Evolutionary conservation across 2,888 invertebrate species (phyloP).

Genomic region (Xanthia icteritia): DNA sequence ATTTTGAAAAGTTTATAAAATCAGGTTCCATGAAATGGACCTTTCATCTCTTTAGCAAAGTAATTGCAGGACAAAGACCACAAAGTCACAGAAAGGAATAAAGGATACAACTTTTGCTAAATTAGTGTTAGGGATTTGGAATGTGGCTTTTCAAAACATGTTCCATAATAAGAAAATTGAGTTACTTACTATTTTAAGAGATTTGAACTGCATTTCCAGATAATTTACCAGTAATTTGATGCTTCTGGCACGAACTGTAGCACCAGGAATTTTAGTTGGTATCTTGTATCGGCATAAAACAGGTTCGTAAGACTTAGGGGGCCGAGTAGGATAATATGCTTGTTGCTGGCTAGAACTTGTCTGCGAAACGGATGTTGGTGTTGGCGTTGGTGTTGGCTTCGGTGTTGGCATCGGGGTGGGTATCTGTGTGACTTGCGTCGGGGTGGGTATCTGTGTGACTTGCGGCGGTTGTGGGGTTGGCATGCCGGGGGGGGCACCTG

Average conservation of each 20-base stretch:
- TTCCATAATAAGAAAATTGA: not conserved
- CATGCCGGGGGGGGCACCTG: not conserved
- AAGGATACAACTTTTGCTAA: not conserved
- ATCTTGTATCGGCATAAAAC: slow-evolving; percentile 73
- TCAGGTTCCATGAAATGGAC: not conserved
- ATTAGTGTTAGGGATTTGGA: not conserved
- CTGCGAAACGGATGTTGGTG: not conserved
- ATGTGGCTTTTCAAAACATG: not conserved
- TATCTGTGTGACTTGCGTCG: not conserved
- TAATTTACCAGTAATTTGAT: slow-evolving; percentile 92
- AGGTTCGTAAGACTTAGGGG: slow-evolving; percentile 36
- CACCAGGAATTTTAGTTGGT: slow-evolving; percentile 83
- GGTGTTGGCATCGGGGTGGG: not conserved
- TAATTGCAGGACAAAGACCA: not conserved
- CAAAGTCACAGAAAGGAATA: not conserved
- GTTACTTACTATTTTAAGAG: slow-evolving; percentile 83
- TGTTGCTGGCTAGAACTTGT: not conserved
- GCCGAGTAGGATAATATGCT: slow-evolving; percentile 10
- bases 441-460: not conserved
- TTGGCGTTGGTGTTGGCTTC: not conserved
- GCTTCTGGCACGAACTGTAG: slow-evolving; percentile 63
- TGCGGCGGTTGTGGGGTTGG: not conserved
- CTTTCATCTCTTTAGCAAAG: not conserved
- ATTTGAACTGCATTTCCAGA: slow-evolving; percentile 89
- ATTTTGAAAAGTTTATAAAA: not conserved